These are phyloP conservation scores for Dryas iulia DNA, from an alignment of 1,140 invertebrate genomes.

Conservation along the genomic window DNA sequence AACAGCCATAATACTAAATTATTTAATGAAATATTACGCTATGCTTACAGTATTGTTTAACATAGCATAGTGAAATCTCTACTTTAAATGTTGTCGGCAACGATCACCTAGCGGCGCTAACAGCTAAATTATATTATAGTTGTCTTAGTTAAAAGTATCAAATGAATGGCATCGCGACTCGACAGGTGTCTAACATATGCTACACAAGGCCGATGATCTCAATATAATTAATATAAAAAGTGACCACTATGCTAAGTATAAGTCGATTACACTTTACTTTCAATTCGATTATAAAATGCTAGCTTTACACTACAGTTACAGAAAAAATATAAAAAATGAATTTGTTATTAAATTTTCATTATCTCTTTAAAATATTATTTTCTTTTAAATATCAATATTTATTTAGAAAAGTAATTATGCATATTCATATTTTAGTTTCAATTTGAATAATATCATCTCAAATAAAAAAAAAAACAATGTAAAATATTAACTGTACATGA, in stretches of 20 bases:
- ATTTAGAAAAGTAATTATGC: neutral
- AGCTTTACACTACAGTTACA: neutral
- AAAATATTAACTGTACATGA: neutral
- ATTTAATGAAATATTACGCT: neutral
- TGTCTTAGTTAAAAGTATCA: neutral
- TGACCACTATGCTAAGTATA: neutral
- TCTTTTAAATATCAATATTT: neutral
- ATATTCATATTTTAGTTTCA: neutral
- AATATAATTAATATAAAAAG: constrained; percentile 1
- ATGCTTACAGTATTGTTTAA: constrained; percentile 1
- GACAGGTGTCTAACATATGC: neutral
- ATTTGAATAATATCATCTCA: neutral
- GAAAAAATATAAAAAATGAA: neutral
- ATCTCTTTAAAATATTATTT: neutral
- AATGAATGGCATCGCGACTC: neutral
- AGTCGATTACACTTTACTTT: neutral
- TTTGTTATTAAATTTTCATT: neutral
- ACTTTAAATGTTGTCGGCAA: neutral
- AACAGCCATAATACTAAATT: neutral
- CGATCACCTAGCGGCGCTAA: neutral
- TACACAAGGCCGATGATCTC: constrained; percentile 4
- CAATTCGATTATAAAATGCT: neutral
- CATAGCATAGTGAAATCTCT: neutral
- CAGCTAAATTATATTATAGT: neutral
- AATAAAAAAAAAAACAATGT: neutral